A percentile compares a stretch with the other conserved stretches of the same genome.
phyloP scores from a whole-genome alignment of 2,888 invertebrate genomes.

The Coelogynopora nodosa region DNA sequence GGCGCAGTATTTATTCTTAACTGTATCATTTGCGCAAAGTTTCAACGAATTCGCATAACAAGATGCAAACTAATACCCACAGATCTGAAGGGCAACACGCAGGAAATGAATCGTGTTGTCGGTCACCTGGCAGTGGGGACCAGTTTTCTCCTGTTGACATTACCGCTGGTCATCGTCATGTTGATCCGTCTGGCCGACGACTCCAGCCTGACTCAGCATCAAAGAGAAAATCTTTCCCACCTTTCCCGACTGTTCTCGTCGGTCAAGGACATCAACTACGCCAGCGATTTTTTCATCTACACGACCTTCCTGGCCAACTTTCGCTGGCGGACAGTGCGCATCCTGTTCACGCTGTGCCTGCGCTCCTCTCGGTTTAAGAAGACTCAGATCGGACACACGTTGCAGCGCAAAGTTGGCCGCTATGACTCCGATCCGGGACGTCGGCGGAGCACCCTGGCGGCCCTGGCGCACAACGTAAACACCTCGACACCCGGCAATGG shows the following conservation, averaged over 20 bases:
- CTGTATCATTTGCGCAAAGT: neutral
- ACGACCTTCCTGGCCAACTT: slow-evolving; percentile 42
- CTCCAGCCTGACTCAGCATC: neutral
- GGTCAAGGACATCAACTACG: slow-evolving; percentile 43
- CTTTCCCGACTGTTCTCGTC: slow-evolving; percentile 42
- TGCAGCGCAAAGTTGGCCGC: neutral
- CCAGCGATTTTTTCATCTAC: slow-evolving; percentile 42
- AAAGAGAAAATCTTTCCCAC: neutral
- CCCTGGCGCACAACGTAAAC: neutral
- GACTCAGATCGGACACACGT: neutral
- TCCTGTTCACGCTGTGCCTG: neutral
- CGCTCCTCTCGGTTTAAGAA: neutral
- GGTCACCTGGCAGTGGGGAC: slow-evolving; percentile 41
- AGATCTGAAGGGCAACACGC: neutral
- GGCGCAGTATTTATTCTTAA: slow-evolving; percentile 35
- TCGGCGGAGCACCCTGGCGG: neutral
- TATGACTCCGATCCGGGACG: neutral
- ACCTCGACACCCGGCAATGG: neutral
- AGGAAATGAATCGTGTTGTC: slow-evolving; percentile 38
- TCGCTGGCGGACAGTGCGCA: neutral
- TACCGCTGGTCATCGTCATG: slow-evolving; percentile 40
- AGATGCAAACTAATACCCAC: neutral
- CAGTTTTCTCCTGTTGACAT: slow-evolving; percentile 35
- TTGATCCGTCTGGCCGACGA: slow-evolving; percentile 33
- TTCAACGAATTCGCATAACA: neutral